Base-by-base conservation (phyloP, 2,797 vertebrate genomes). In the Enteromius radiatus region DNA sequence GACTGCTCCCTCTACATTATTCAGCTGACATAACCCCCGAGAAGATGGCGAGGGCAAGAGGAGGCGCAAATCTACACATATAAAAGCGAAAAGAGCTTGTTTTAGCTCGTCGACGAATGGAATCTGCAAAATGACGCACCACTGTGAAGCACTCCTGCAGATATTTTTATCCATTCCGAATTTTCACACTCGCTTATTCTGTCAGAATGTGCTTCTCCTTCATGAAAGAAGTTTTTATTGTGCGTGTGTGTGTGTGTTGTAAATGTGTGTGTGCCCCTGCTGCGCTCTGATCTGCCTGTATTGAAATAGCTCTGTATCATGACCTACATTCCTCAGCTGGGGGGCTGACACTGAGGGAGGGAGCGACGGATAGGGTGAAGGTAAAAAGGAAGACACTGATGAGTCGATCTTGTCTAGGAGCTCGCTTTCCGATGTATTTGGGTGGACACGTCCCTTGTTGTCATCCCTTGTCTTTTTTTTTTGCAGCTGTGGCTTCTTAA, bases 281-380 rank as follows among this genome's bases (percentile, higher is more conserved):
- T 80, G 73, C 33, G 52, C 79, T 88, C 78, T 85, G 87, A 88
- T 88, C 84, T 85, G 76, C 82, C 75, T 84, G 85, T 86, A 86
- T 85, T 85, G 84, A 80, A 85, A 86, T 88, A 82, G 80, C 84
- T 80, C 43, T 31, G 79, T 84, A 81, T 78, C 84, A 64, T 88
- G 87, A 88, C 87, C 87, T 87, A 88, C 84, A 88, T 88, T 88
- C 79, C 79, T 85, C 84, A 76, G 73, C 84, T 84, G 71, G 70
- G 78, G 82, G 77, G 79, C 70, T 88, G 83, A 86, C 81, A 82
- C 83, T 76, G 47, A 67, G 68, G 56, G 64, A 84, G 56, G 49
- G 73, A 69, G 71, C 11, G 64, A 49, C 19, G 54, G 71, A 75
- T 54, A 64, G 79, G 69, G 79, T 81, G 59, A 74, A 81, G 56